These are phyloP conservation scores for Polypedilum vanderplanki DNA, from an alignment of 1,140 invertebrate species.

Conservation along the genomic window DNA sequence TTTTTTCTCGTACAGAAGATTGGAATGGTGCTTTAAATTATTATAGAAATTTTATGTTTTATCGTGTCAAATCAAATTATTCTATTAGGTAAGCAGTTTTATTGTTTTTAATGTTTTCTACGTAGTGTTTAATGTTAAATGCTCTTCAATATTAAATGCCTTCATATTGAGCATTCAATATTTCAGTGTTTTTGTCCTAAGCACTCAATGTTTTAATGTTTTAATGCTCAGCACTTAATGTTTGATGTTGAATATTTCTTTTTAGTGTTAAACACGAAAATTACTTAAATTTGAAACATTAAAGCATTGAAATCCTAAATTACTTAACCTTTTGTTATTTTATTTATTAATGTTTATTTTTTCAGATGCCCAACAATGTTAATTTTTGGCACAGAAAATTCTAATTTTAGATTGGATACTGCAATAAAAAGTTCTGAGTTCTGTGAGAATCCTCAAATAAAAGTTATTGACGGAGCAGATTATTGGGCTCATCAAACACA, in stretches of 20 bases:
- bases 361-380: background rate
- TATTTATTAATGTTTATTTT: no score
- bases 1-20: slow-evolving; percentile 62
- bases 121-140: background rate
- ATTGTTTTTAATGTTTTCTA: background rate
- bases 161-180: background rate
- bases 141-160: background rate
- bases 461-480: slow-evolving; percentile 56
- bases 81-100: slow-evolving; percentile 34
- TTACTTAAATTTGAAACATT: no score
- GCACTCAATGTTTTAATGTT: background rate
- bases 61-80: slow-evolving; percentile 41
- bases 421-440: slow-evolving; percentile 60
- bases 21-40: slow-evolving; percentile 76
- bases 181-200: background rate
- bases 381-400: background rate
- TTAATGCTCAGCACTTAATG: background rate
- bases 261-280: background rate
- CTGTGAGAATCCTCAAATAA: slow-evolving; percentile 55
- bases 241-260: background rate
- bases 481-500: slow-evolving; percentile 75
- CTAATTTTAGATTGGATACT: slow-evolving; percentile 48
- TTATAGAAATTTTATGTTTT: slow-evolving; percentile 53
- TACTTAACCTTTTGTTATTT: no score
- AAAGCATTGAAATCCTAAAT: no score